These are phyloP conservation scores for Drosophila murphyi DNA, from an alignment of 1,140 invertebrate genomes.

Conservation along the genomic window DNA sequence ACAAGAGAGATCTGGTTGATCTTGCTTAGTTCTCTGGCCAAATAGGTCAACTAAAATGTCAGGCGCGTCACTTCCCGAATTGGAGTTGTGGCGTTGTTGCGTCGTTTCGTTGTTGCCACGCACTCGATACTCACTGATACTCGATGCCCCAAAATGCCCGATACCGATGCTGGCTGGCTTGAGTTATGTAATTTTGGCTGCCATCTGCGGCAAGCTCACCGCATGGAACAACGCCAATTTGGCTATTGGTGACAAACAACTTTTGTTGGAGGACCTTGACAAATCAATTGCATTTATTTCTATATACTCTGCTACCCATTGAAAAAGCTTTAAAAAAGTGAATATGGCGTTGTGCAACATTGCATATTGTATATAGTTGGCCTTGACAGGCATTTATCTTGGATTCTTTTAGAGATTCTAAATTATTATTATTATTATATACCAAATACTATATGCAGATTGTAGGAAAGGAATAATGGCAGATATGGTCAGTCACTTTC, in stretches of 20 bases:
- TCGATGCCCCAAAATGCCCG: background rate
- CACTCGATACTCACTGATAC: background rate
- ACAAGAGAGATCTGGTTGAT: conserved; percentile 14
- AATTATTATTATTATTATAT: too few species aligned
- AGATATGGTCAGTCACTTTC: too few species aligned
- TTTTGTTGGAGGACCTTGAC: conserved; percentile 57
- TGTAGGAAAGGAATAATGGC: too few species aligned
- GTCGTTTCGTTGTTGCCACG: background rate
- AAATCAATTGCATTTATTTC: conserved; percentile 22
- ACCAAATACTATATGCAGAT: too few species aligned
- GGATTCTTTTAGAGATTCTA: too few species aligned
- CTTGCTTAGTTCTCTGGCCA: conserved; percentile 19
- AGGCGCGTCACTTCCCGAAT: conserved; percentile 20
- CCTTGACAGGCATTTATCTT: too few species aligned
- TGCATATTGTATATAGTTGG: too few species aligned
- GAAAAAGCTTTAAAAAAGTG: background rate
- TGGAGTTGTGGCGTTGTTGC: background rate
- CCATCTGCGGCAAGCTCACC: conserved; percentile 53
- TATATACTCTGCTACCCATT: background rate
- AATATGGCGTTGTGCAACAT: background rate
- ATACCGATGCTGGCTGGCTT: background rate
- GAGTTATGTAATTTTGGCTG: conserved; percentile 49
- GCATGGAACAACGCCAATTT: conserved; percentile 37
- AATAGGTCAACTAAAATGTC: conserved; percentile 23
- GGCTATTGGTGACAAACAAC: conserved; percentile 76